Base-by-base conservation (phyloP, 2,797 vertebrate genomes). In the Muraenolepis orangiensis region DNA sequence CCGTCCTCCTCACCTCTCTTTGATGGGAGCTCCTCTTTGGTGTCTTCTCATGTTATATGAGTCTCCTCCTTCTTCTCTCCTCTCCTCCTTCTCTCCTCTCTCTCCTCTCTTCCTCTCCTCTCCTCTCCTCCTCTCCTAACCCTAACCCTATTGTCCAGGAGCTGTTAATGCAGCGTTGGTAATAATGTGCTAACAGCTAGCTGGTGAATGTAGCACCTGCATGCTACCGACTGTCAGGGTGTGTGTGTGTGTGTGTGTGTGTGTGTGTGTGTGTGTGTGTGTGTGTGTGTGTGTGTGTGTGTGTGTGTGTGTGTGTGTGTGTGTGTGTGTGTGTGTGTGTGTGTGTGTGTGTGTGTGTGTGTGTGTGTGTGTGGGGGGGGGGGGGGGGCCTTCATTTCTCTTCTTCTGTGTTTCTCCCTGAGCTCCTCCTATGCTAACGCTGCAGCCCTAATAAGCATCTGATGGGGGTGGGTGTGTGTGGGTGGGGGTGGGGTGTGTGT, bases 161-260 rank as follows among this genome's bases (percentile, higher is more conserved):
- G 72, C 66, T 66, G 76, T 77, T 69, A 20, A 20, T 51, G 46
- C 46, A 51, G 16, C 46, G 6, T 18, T 51, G 74, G 66, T 78
- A 34, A 76, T 68, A 88, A 82, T 74, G 81, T 71, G 80, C 73
- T 87, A 85, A 80, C 87, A 85, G 76, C 64, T 76, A 84, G 81
- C 85, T 82, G 91, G 81, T 85, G 81, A 92, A 91, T 88, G 78
- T 89, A 72, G 74, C 92, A 88, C 90, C 61, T 87, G 32, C 77
- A 20, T 90, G 91, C 79, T 84, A 91, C 81, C 83, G 81, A 76
- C 79, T 81, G 74, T 72, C 74, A 86, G 82, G 85, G 84, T 87
- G 85, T 86, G 79, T 87, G 80, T 86, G 80, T 88, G 80, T 87
- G 67, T 8, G 69, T 87, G 80, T 86, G 80, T 88, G 80, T 87